Conservation (phyloP, 2,113 vertebrate genomes). For the Boulengeromyrus knoepffleri region DNA sequence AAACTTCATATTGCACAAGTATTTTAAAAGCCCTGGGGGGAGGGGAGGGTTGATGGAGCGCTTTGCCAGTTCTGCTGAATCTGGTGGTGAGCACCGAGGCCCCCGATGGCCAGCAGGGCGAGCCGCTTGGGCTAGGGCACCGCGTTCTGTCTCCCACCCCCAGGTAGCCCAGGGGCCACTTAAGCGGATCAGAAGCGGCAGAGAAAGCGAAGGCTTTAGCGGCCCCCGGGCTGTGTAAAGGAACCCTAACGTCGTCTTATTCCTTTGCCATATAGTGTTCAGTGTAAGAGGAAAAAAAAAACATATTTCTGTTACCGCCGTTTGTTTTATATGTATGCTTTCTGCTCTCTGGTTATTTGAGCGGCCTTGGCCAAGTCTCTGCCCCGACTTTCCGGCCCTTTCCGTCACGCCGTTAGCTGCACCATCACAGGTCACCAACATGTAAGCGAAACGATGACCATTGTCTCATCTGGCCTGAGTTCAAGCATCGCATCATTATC, state of each 20-base stretch:
- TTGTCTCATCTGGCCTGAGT: conserved; percentile 68
- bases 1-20: not conserved
- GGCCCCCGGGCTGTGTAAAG: conserved; percentile 82
- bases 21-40: conserved; percentile 23
- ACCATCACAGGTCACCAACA: conserved; percentile 36
- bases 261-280: conserved; percentile 86
- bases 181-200: conserved; percentile 71
- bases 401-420: conserved; percentile 32
- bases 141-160: not conserved
- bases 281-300: conserved; percentile 65
- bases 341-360: conserved; percentile 68
- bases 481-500: conserved; percentile 45
- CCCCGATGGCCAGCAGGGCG: not conserved
- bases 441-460: conserved; percentile 64
- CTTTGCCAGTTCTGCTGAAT: not conserved
- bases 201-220: conserved; percentile 73
- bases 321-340: conserved; percentile 58
- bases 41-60: not conserved
- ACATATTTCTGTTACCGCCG: conserved; percentile 61
- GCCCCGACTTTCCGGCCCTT: conserved; percentile 26
- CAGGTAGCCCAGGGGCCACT: conserved; percentile 18
- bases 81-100: not conserved
- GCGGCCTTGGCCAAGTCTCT: conserved; percentile 56
- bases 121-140: not conserved
- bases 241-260: conserved; percentile 59